Conservation (phyloP, 2,888 invertebrate genomes). For the Spodoptera picta region DNA sequence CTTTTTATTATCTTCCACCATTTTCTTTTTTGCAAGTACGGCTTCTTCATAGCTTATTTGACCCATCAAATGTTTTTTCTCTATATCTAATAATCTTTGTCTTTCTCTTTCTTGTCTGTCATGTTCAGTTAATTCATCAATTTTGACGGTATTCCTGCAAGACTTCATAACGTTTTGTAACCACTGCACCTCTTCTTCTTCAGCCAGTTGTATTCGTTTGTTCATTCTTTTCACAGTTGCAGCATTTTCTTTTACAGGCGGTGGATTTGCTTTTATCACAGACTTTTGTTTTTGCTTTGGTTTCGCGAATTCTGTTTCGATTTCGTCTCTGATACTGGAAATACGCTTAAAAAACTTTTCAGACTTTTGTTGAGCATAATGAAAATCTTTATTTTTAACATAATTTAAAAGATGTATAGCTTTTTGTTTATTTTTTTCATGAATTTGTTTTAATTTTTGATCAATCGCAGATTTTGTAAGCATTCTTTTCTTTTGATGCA, state of each 20-base stretch:
- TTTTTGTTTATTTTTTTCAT: constrained; percentile 77
- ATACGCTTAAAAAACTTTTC: constrained; percentile 67
- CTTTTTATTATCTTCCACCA: constrained; percentile 82
- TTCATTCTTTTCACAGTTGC: constrained; percentile 87
- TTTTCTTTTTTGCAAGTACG: constrained; percentile 86
- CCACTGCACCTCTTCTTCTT: constrained; percentile 83
- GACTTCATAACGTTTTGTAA: constrained; percentile 83
- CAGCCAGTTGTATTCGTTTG: constrained; percentile 76
- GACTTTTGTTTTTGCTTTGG: constrained; percentile 59
- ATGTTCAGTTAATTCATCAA: constrained; percentile 80
- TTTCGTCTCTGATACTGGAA: constrained; percentile 66
- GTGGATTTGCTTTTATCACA: constrained; percentile 22
- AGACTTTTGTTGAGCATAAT: constrained; percentile 72
- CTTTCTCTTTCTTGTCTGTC: constrained; percentile 82
- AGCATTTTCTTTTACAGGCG: constrained; percentile 81
- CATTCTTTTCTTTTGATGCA: constrained; percentile 69
- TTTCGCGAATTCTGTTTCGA: constrained; percentile 61
- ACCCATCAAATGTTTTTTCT: constrained; percentile 89
- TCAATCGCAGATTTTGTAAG: constrained; percentile 78
- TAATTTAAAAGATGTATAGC: constrained; percentile 71
- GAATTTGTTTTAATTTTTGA: constrained; percentile 70
- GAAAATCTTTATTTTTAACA: constrained; percentile 69
- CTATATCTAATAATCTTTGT: constrained; percentile 85
- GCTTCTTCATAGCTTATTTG: constrained; percentile 89
- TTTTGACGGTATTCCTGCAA: constrained; percentile 76